These are phyloP conservation scores for Microctenopoma steveboyesi DNA, from an alignment of 2,797 vertebrate genomes.

Conservation along the genomic window DNA sequence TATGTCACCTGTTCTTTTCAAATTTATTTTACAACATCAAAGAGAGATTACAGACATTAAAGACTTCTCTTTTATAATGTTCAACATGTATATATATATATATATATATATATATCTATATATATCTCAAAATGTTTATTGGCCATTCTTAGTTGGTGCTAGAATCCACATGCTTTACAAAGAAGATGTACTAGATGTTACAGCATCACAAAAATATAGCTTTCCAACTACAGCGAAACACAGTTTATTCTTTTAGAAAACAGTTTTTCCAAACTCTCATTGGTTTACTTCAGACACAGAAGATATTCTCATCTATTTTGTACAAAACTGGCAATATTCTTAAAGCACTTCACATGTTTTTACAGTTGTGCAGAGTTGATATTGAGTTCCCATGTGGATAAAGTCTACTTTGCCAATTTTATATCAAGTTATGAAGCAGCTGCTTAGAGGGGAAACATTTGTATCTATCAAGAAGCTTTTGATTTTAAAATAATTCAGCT, in stretches of 20 bases:
- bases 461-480: neutral
- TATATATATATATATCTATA: too few species aligned
- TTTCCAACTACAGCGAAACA: constrained; percentile 24
- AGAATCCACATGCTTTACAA: neutral
- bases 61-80: too few species aligned
- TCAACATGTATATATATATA: too few species aligned
- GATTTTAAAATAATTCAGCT: neutral
- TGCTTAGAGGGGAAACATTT: neutral
- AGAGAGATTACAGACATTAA: too few species aligned
- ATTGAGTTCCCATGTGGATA: neutral
- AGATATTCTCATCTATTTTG: constrained; percentile 15
- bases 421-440: neutral
- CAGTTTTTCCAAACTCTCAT: constrained; percentile 10
- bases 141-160: neutral
- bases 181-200: constrained; percentile 5
- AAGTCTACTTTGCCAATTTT: neutral
- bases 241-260: constrained; percentile 21
- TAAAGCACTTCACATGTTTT: neutral
- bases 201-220: constrained; percentile 31
- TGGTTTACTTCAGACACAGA: constrained; percentile 3
- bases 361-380: constrained; percentile 2
- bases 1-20: too few species aligned
- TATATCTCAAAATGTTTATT: constrained; percentile 19
- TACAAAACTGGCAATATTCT: constrained; percentile 29
- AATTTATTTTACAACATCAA: too few species aligned